Percentiles rank a stretch among this genome's conserved stretches.
These are phyloP conservation scores for Leucopternis melanops DNA, from an alignment of 2,113 vertebrate genomes.

Conservation along the genomic window DNA sequence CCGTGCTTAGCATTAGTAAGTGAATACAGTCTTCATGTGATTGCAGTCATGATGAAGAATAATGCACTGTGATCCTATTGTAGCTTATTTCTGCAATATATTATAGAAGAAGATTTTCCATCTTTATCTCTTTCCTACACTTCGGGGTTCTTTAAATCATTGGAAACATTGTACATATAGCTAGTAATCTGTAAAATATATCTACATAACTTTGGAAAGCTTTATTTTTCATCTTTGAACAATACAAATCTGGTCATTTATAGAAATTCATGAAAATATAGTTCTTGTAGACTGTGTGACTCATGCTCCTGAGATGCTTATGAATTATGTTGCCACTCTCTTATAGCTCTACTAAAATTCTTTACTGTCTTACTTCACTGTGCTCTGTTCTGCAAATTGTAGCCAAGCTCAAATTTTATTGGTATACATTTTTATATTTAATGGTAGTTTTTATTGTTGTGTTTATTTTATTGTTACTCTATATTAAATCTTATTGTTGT, in stretches of 20 bases:
- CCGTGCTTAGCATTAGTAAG: background rate
- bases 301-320: background rate
- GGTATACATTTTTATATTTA: background rate
- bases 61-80: background rate
- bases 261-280: background rate
- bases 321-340: background rate
- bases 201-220: background rate
- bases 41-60: background rate
- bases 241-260: background rate
- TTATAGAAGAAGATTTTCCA: background rate
- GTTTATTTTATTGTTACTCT: conserved; percentile 19
- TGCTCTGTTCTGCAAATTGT: background rate
- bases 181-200: background rate
- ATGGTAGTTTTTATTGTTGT: background rate
- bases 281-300: background rate
- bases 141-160: background rate
- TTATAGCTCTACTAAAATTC: background rate
- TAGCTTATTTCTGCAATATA: background rate
- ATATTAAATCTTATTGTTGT: background rate
- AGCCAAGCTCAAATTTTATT: background rate
- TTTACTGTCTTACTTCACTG: background rate
- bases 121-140: background rate
- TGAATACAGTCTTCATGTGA: background rate
- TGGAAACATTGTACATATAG: background rate
- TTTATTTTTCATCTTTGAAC: background rate